Conservation (phyloP, 2,113 vertebrate species). For the Scytalopus superciliaris region DNA sequence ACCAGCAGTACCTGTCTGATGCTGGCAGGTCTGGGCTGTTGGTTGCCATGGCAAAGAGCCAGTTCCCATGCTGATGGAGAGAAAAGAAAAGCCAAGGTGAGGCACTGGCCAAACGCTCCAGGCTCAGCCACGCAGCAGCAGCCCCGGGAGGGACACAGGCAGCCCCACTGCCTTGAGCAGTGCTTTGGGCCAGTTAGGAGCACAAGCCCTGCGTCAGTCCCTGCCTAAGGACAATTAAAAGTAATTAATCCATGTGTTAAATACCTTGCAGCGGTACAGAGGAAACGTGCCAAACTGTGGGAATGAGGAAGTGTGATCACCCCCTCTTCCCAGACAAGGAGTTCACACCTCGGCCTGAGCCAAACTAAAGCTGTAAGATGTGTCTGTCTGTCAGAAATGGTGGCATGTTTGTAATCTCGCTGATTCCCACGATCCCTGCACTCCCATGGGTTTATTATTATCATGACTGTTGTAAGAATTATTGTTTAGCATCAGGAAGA, state of each 20-base stretch:
- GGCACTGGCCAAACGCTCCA: accelerated
- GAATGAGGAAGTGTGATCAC: background rate
- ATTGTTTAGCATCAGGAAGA: background rate
- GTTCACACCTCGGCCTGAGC: background rate
- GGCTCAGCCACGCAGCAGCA: accelerated
- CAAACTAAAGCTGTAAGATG: background rate
- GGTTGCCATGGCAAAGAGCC: background rate
- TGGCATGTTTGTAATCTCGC: slow-evolving; percentile 2
- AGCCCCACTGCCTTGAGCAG: accelerated
- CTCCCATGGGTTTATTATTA: background rate
- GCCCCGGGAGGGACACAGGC: accelerated
- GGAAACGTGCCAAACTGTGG: background rate
- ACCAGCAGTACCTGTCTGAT: background rate
- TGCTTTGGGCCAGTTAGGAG: background rate
- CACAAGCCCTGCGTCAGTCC: background rate
- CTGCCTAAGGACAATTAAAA: background rate
- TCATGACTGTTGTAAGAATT: background rate
- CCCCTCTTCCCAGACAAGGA: background rate
- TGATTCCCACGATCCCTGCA: background rate
- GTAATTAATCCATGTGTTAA: background rate
- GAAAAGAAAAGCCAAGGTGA: background rate
- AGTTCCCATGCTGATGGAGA: background rate
- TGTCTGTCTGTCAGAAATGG: background rate
- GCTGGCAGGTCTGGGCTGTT: background rate
- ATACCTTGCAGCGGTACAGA: background rate